Evolutionary conservation across 2,888 invertebrate species (phyloP).

Genomic region (Eumerus sabulonum): DNA sequence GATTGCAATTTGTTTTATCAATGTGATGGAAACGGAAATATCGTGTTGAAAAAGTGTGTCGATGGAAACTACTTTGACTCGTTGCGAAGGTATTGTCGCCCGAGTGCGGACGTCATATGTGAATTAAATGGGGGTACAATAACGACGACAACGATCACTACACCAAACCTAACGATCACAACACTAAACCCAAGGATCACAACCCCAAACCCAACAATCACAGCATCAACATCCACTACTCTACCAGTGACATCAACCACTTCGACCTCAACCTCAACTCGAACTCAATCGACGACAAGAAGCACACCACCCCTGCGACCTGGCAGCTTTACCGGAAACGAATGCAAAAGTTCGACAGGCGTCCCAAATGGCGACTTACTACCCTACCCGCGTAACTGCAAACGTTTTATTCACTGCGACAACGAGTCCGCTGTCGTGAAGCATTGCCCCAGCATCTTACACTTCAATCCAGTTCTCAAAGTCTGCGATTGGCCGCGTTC

Average conservation of each 20-base stretch:
- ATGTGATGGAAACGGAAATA: constrained; percentile 30
- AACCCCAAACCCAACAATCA: constrained; percentile 19
- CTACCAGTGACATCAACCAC: constrained; percentile 11
- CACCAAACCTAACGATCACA: constrained; percentile 10
- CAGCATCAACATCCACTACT: constrained; percentile 8
- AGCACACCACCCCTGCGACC: constrained; percentile 17
- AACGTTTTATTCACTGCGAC: constrained; percentile 68
- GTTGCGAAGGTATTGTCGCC: constrained; percentile 13
- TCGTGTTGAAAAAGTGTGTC: neutral
- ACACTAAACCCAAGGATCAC: constrained; percentile 34
- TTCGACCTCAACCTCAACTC: constrained; percentile 4
- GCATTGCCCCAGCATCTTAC: constrained; percentile 71
- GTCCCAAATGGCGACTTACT: constrained; percentile 29
- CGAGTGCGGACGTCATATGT: constrained; percentile 12
- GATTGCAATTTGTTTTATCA: constrained; percentile 24
- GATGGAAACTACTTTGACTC: constrained; percentile 30
- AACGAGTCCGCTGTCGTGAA: constrained; percentile 46
- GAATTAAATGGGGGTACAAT: neutral
- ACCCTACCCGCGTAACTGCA: constrained; percentile 56
- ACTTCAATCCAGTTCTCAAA: constrained; percentile 61
- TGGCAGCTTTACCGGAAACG: constrained; percentile 15
- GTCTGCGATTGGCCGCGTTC: neutral
- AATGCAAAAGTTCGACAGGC: neutral
- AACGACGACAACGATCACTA: neutral
- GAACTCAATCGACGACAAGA: neutral